phyloP scores from a whole-genome alignment of 2,888 invertebrate genomes.

The Himalopsyche anomala region DNA sequence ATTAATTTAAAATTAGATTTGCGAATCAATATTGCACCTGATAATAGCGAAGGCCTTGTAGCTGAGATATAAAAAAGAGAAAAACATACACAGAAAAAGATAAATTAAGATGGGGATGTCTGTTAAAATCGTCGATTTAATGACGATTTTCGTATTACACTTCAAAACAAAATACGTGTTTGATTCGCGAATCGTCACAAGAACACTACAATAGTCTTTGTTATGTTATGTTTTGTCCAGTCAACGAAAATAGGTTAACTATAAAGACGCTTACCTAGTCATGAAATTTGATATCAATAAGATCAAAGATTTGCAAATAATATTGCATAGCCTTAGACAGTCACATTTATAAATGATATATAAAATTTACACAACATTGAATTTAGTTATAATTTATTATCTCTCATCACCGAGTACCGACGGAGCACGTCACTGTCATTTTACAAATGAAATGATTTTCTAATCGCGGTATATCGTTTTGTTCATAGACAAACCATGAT shows the following conservation, averaged over 20 bases:
- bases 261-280: constrained; percentile 22
- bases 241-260: constrained; percentile 34
- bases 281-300: constrained; percentile 19
- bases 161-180: not conserved
- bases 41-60: constrained; percentile 18
- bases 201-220: not conserved
- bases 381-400: not conserved
- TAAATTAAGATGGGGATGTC: not conserved
- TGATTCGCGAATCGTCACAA: not conserved
- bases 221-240: constrained; percentile 27
- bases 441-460: not conserved
- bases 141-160: not conserved
- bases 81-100: not conserved
- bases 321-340: constrained; percentile 1
- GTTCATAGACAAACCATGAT: too few relatives aligned
- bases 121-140: not conserved
- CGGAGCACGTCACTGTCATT: not conserved
- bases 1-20: too few relatives aligned
- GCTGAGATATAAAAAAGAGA: not conserved
- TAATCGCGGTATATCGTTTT: too few relatives aligned
- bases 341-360: not conserved
- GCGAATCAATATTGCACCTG: not conserved
- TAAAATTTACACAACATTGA: not conserved
- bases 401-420: not conserved
- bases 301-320: constrained; percentile 1